phyloP scores from a whole-genome alignment of 2,113 vertebrate genomes.

The Caloenas nicobarica region DNA sequence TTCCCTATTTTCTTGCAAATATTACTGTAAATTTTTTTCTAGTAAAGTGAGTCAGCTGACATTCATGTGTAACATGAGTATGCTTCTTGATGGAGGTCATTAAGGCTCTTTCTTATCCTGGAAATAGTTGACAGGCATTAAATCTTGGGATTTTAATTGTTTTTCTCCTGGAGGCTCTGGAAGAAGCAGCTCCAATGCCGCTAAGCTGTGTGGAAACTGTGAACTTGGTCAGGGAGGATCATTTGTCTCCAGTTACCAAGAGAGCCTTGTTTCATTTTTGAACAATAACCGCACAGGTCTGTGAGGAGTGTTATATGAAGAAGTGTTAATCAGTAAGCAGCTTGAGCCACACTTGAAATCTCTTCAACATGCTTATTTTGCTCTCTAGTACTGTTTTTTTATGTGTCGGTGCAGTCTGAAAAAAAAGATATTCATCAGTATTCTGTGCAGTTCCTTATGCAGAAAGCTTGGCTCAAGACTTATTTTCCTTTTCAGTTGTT shows the following conservation, averaged over 20 bases:
- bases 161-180: not conserved
- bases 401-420: conserved; percentile 68
- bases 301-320: conserved; percentile 51
- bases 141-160: not conserved
- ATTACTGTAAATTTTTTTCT: not conserved
- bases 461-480: conserved; percentile 57
- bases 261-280: conserved; percentile 71
- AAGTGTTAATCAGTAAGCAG: conserved; percentile 79
- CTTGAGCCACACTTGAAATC: conserved; percentile 69
- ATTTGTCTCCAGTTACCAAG: conserved; percentile 68
- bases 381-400: conserved; percentile 64
- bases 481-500: conserved; percentile 53
- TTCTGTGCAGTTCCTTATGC: conserved; percentile 49
- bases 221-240: conserved; percentile 62
- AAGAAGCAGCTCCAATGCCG: conserved; percentile 11
- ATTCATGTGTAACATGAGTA: not conserved
- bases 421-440: conserved; percentile 77
- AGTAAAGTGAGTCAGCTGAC: not conserved
- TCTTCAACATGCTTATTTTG: conserved; percentile 72
- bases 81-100: not conserved
- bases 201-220: conserved; percentile 72
- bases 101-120: conserved; percentile 11
- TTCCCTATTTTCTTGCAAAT: not conserved
- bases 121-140: conserved; percentile 27
- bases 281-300: conserved; percentile 69